A percentile compares a stretch with the other conserved stretches of the same genome.
Evolutionary conservation across 2,797 vertebrate genomes (phyloP).

Genomic region (Tiaroga cobitis): DNA sequence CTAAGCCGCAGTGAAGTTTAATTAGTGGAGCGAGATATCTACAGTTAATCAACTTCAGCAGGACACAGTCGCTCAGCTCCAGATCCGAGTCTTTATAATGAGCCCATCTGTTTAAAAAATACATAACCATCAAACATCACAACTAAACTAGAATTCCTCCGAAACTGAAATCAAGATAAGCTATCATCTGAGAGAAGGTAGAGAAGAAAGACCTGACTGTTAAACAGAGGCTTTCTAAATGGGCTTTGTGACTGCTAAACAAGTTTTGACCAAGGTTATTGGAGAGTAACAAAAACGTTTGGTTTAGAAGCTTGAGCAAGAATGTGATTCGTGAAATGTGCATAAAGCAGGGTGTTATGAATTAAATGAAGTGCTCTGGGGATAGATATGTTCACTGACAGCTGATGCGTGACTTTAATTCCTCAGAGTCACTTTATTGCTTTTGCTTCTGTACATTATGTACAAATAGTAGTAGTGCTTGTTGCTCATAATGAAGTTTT

Average conservation of each 20-base stretch:
- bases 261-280: not conserved
- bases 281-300: not conserved
- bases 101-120: not conserved
- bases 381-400: not conserved
- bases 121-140: not conserved
- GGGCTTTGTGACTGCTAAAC: not conserved
- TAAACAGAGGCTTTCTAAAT: not conserved
- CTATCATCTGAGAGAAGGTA: not conserved
- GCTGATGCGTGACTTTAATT: not conserved
- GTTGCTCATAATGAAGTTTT: not conserved
- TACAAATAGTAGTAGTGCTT: not conserved
- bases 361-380: not conserved
- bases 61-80: not conserved
- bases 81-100: not conserved
- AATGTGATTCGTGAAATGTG: not conserved
- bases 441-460: not conserved
- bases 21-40: conserved; percentile 2
- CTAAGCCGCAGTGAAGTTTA: conserved; percentile 2
- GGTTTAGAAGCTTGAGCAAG: not conserved
- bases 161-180: conserved; percentile 12
- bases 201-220: not conserved
- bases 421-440: not conserved
- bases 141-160: not conserved
- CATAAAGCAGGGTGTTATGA: not conserved
- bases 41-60: conserved; percentile 18